Conservation (phyloP, 2,113 vertebrate species). For the Ginglymostoma cirratum region DNA sequence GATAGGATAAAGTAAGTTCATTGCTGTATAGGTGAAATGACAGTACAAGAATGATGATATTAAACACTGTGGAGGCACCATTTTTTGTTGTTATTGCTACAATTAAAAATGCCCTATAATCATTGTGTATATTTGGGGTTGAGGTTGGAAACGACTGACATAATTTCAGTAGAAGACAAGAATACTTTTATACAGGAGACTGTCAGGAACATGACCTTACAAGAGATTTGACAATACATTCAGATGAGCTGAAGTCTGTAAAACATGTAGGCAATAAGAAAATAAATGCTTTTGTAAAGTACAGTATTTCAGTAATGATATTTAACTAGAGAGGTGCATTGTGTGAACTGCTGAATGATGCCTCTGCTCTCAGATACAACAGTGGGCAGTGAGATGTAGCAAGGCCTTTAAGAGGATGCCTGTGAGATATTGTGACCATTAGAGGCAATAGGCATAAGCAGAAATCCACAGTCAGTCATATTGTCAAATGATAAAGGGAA, state of each 20-base stretch:
- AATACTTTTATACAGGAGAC: neutral
- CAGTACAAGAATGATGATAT: neutral
- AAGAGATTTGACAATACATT: neutral
- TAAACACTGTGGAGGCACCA: neutral
- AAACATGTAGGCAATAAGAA: neutral
- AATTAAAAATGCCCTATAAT: neutral
- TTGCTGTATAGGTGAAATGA: neutral
- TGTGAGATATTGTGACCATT: neutral
- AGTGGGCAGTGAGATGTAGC: neutral
- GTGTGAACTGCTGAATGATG: neutral
- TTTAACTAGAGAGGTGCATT: neutral
- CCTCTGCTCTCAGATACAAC: neutral
- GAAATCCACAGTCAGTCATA: neutral
- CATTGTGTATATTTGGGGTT: neutral
- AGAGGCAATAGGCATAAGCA: neutral
- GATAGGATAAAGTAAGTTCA: neutral
- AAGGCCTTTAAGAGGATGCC: neutral
- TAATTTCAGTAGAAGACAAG: neutral
- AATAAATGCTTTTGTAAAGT: neutral
- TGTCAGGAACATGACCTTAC: neutral
- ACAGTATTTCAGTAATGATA: neutral
- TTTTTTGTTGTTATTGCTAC: neutral
- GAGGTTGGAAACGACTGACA: neutral
- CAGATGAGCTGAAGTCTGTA: neutral
- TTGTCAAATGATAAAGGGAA: neutral